Conservation (phyloP, 2,113 vertebrate genomes). For the Tachysurus fulvidraco region DNA sequence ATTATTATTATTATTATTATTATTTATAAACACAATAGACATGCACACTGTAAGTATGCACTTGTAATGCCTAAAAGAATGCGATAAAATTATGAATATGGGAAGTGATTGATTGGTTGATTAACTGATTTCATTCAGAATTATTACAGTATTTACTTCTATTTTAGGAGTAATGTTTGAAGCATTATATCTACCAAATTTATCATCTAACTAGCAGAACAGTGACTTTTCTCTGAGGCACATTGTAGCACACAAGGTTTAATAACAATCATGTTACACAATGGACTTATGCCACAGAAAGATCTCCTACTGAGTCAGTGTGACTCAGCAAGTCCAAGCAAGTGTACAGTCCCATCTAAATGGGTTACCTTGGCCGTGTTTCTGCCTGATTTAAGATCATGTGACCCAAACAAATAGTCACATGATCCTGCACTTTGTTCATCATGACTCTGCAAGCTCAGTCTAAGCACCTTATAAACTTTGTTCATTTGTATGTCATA, state of each 20-base stretch:
- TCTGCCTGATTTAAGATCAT: constrained; percentile 36
- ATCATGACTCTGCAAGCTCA: constrained; percentile 40
- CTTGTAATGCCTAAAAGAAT: neutral
- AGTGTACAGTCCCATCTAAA: constrained; percentile 21
- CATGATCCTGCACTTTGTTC: constrained; percentile 38
- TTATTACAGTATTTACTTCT: neutral
- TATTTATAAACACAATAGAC: too few relatives aligned
- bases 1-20: neutral
- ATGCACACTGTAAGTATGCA: neutral
- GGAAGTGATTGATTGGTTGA: neutral
- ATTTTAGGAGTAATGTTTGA: neutral
- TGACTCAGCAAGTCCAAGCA: constrained; percentile 45
- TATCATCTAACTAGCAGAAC: constrained; percentile 9
- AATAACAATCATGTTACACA: constrained; percentile 45
- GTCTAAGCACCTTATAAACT: constrained; percentile 32
- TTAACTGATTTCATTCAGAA: neutral
- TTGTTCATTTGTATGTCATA: constrained; percentile 13
- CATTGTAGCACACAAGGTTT: constrained; percentile 30
- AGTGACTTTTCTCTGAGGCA: neutral
- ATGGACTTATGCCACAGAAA: constrained; percentile 38
- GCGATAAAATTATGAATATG: neutral
- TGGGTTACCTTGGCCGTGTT: constrained; percentile 33
- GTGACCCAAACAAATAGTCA: constrained; percentile 52
- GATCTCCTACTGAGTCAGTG: constrained; percentile 6
- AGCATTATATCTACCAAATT: neutral